A percentile compares a stretch with the other conserved stretches of the same genome.
These are phyloP conservation scores for Liopterus haemorrhoidalis DNA, from an alignment of 2,888 invertebrate species.

Conservation along the genomic window DNA sequence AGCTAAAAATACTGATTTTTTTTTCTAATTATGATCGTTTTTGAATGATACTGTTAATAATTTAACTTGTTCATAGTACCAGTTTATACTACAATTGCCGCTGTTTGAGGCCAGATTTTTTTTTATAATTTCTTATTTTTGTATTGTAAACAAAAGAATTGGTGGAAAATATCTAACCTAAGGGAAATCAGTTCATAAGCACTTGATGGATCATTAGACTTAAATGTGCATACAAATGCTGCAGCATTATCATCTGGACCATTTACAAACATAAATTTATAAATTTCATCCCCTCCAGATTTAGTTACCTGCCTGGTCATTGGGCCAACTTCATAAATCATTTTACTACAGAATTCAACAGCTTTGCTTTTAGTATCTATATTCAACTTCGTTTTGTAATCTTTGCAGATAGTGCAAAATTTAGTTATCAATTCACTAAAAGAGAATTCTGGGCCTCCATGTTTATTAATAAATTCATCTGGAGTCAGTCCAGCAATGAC, in stretches of 20 bases:
- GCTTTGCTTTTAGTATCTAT: not conserved
- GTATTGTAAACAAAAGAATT: too few species aligned
- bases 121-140: too few species aligned
- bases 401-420: not conserved
- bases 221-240: conserved; percentile 8
- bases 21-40: too few species aligned
- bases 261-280: conserved; percentile 4
- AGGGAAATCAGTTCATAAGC: too few species aligned
- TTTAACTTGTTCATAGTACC: too few species aligned
- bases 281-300: conserved; percentile 6
- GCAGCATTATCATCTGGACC: not conserved
- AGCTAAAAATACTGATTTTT: too few species aligned
- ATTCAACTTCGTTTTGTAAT: not conserved
- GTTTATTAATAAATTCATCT: conserved; percentile 1
- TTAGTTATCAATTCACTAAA: not conserved
- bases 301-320: conserved; percentile 7
- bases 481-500: not conserved
- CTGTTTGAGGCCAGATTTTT: too few species aligned
- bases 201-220: conserved; percentile 2
- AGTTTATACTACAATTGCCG: too few species aligned
- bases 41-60: too few species aligned
- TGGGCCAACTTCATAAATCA: conserved; percentile 7
- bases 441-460: conserved; percentile 6
- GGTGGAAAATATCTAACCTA: too few species aligned
- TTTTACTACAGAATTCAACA: conserved; percentile 2